These are phyloP conservation scores for Lepidurus couesii DNA, from an alignment of 1,140 invertebrate genomes.

Conservation along the genomic window DNA sequence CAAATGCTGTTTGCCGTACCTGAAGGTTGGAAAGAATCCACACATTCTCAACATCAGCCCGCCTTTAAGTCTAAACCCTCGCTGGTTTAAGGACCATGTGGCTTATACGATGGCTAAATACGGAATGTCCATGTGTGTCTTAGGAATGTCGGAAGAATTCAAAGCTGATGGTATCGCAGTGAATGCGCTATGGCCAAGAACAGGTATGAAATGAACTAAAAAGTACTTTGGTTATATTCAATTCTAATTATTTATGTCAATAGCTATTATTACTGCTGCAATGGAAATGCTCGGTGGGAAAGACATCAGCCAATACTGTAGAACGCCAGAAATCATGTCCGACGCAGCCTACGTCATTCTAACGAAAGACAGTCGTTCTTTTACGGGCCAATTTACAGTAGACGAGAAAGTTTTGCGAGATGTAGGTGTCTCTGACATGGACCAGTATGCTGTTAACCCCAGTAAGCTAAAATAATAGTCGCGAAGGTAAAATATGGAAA, in stretches of 20 bases:
- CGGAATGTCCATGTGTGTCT: slow-evolving; percentile 97
- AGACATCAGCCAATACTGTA: slow-evolving; percentile 52
- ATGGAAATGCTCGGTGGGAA: slow-evolving; percentile 79
- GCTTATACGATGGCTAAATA: slow-evolving; percentile 99
- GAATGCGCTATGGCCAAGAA: slow-evolving; percentile 95
- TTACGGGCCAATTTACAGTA: slow-evolving; percentile 87
- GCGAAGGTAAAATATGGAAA: neutral
- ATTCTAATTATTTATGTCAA: slow-evolving; percentile 39
- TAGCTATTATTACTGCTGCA: slow-evolving; percentile 90
- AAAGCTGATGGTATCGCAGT: slow-evolving; percentile 76
- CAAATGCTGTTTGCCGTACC: slow-evolving; percentile 82
- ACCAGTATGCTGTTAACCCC: slow-evolving; percentile 76
- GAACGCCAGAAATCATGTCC: slow-evolving; percentile 89
- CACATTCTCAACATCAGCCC: slow-evolving; percentile 96
- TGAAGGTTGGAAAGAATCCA: slow-evolving; percentile 82
- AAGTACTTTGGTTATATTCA: slow-evolving; percentile 8
- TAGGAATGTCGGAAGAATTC: slow-evolving; percentile 94
- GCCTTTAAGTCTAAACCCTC: slow-evolving; percentile 79
- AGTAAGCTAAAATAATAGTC: slow-evolving; percentile 48
- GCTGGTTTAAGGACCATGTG: slow-evolving; percentile 90
- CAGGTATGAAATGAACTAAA: slow-evolving; percentile 54
- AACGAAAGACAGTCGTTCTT: slow-evolving; percentile 64
- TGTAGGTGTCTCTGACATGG: slow-evolving; percentile 76
- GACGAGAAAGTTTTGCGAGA: slow-evolving; percentile 83
- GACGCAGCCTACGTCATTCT: slow-evolving; percentile 92